Conservation (phyloP, 2,113 vertebrate species). For the Anhinga anhinga region DNA sequence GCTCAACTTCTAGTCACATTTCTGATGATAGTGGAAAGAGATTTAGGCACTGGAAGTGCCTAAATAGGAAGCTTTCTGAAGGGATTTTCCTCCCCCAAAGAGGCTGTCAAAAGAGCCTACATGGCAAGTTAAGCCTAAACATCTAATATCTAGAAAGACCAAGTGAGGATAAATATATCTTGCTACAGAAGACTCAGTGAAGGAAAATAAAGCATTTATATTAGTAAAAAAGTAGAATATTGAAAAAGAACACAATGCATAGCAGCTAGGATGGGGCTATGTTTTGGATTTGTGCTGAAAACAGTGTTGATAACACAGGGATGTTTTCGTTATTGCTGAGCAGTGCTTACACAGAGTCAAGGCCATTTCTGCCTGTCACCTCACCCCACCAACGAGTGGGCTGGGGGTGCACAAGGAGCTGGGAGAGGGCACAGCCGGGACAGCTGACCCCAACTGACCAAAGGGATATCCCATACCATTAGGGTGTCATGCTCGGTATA, state of each 20-base stretch:
- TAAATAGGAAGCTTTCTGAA: not conserved
- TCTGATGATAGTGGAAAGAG: not conserved
- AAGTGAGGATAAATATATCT: not conserved
- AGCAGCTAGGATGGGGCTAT: too few species aligned
- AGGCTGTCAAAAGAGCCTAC: not conserved
- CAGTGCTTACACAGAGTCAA: too few species aligned
- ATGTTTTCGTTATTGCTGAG: too few species aligned
- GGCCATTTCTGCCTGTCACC: too few species aligned
- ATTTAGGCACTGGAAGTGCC: not conserved
- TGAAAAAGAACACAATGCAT: not conserved
- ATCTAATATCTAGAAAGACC: not conserved
- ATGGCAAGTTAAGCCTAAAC: not conserved
- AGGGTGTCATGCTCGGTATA: too few species aligned
- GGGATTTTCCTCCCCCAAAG: not conserved
- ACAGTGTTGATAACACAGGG: too few species aligned
- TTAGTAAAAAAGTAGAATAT: not conserved
- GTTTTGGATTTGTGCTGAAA: too few species aligned
- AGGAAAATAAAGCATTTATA: not conserved
- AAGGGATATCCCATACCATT: too few species aligned
- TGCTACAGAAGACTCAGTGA: not conserved
- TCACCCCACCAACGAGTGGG: too few species aligned
- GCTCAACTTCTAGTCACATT: not conserved
- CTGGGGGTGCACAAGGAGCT: too few species aligned
- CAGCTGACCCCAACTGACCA: too few species aligned
- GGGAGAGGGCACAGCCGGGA: too few species aligned